Percentiles rank a stretch among this genome's conserved stretches.
phyloP scores from a whole-genome alignment of 2,113 vertebrate species.

The Trichechus manatus region DNA sequence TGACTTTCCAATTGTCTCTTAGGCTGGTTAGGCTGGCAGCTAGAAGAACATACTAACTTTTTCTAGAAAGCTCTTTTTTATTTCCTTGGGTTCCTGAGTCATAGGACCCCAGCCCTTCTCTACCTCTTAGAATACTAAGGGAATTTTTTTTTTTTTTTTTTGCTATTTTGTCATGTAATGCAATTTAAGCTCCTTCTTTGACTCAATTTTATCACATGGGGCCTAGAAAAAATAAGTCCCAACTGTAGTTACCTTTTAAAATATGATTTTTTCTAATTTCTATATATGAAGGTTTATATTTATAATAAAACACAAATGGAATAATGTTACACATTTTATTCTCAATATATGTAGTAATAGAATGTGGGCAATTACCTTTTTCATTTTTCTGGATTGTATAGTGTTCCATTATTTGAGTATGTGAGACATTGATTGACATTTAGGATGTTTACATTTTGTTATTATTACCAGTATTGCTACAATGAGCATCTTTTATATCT shows the following conservation, averaged over 20 bases:
- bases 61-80: neutral
- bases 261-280: conserved; percentile 3
- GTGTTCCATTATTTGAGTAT: neutral
- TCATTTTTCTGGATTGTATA: neutral
- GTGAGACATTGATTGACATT: neutral
- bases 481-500: neutral
- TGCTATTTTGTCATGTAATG: neutral
- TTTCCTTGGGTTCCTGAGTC: neutral
- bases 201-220: neutral
- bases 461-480: neutral
- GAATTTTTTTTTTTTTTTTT: neutral
- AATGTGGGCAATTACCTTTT: neutral
- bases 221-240: neutral
- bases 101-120: neutral
- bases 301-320: neutral
- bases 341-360: neutral
- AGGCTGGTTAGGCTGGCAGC: neutral
- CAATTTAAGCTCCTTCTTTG: neutral
- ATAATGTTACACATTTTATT: neutral
- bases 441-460: conserved; percentile 16
- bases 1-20: neutral
- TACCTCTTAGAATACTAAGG: neutral
- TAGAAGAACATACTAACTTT: neutral
- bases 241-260: neutral
- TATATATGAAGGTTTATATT: neutral